These are phyloP conservation scores for Pyrocoelia pectoralis DNA, from an alignment of 2,888 invertebrate species.

Conservation along the genomic window DNA sequence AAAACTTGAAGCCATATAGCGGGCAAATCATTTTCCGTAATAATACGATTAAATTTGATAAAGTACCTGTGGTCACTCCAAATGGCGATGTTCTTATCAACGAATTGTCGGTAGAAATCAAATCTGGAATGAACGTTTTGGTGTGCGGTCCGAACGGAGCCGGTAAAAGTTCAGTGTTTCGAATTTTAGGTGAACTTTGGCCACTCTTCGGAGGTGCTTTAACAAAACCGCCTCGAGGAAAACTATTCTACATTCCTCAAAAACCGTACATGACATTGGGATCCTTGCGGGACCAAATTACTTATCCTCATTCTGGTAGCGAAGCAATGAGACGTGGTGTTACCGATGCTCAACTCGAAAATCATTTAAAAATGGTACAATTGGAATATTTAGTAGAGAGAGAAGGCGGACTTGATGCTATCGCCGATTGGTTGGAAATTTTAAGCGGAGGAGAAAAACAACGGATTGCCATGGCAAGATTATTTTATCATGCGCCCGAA, in stretches of 20 bases:
- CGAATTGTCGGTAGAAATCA: constrained; percentile 86
- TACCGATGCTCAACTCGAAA: constrained; percentile 78
- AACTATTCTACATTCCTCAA: constrained; percentile 97
- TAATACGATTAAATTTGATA: constrained; percentile 89
- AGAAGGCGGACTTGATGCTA: constrained; percentile 89
- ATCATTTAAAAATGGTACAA: constrained; percentile 84
- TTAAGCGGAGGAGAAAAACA: constrained; percentile 98
- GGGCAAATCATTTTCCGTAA: constrained; percentile 85
- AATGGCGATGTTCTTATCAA: constrained; percentile 95
- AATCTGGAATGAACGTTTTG: constrained; percentile 92
- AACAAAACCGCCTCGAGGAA: constrained; percentile 92
- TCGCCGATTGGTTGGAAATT: constrained; percentile 99
- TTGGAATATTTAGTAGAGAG: constrained; percentile 82
- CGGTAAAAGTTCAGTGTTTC: constrained; percentile 96
- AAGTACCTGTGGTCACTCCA: constrained; percentile 95
- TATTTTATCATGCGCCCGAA: constrained; percentile 97
- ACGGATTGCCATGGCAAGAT: constrained; percentile 95
- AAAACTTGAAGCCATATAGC: constrained; percentile 68
- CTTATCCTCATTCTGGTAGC: constrained; percentile 90
- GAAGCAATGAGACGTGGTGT: constrained; percentile 84
- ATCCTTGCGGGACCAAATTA: constrained; percentile 87
- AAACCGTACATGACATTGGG: constrained; percentile 98
- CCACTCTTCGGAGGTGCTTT: constrained; percentile 93
- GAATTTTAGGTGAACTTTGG: constrained; percentile 97
- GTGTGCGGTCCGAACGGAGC: constrained; percentile 99